A percentile compares a stretch with the other conserved stretches of the same genome.
These are phyloP conservation scores for Poeciliopsis turrubarensis DNA, from an alignment of 2,113 vertebrate genomes.

Conservation along the genomic window DNA sequence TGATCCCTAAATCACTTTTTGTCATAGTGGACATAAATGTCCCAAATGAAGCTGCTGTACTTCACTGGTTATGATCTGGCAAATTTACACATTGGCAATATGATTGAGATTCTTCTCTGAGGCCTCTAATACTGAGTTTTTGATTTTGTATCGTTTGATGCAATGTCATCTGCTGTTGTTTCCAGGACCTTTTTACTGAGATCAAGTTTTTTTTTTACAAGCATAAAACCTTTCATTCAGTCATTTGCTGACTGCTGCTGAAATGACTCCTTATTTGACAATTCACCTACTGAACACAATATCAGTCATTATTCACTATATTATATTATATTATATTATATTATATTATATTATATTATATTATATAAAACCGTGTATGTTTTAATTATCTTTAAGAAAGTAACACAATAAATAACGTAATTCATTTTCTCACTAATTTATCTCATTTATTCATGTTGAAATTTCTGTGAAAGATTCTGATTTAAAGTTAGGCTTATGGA, in stretches of 20 bases:
- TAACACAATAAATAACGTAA: background rate
- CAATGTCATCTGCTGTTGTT: background rate
- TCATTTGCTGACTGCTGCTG: background rate
- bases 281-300: background rate
- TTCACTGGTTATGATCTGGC: conserved; percentile 3
- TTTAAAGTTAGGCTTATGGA: background rate
- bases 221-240: background rate
- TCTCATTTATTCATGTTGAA: background rate
- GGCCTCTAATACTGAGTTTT: background rate
- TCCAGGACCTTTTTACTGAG: background rate
- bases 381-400: too few relatives aligned
- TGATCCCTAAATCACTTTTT: background rate
- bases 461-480: background rate
- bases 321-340: too few relatives aligned
- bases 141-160: conserved; percentile 6
- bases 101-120: conserved; percentile 14
- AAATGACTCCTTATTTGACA: background rate
- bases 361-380: too few relatives aligned
- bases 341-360: background rate
- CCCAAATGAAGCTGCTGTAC: background rate
- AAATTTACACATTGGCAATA: conserved; percentile 1
- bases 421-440: background rate
- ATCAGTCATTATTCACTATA: background rate
- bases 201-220: background rate
- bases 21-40: background rate